Percentiles rank a stretch among this genome's conserved stretches.
phyloP scores from a whole-genome alignment of 2,888 invertebrate species.

The Erebia epiphron region DNA sequence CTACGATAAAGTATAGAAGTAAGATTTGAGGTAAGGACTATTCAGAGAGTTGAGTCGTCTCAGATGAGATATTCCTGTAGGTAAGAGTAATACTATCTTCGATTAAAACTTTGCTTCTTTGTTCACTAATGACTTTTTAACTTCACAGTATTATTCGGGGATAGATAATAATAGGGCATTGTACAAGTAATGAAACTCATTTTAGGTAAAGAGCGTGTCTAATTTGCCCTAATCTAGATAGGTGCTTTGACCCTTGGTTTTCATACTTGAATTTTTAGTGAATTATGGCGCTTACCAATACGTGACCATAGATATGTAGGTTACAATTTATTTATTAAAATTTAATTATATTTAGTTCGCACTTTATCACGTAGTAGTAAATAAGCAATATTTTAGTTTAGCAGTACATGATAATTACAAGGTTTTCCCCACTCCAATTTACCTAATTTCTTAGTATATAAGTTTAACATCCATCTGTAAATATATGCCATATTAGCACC shows the following conservation, averaged over 20 bases:
- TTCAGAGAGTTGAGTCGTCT: slow-evolving; percentile 30
- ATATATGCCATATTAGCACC: no score
- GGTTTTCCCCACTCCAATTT: no score
- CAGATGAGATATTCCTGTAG: slow-evolving; percentile 35
- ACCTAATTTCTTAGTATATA: no score
- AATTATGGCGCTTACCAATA: no score
- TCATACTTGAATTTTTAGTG: neutral
- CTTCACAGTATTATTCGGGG: slow-evolving; percentile 34
- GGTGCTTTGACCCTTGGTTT: neutral
- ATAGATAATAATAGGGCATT: slow-evolving; percentile 30
- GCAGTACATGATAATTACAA: no score
- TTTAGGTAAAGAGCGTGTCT: slow-evolving; percentile 15
- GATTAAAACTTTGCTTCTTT: slow-evolving; percentile 40
- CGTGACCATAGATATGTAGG: no score
- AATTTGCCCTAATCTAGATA: neutral
- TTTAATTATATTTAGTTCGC: no score
- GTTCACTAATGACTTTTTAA: slow-evolving; percentile 40
- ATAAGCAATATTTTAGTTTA: no score
- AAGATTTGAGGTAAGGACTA: slow-evolving; percentile 10
- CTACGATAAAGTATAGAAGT: neutral
- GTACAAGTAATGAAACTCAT: slow-evolving; percentile 26
- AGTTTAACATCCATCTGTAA: no score
- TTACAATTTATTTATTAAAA: no score
- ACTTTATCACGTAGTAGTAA: no score
- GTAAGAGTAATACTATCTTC: slow-evolving; percentile 36